These are phyloP conservation scores for Hypotaenidia philippensis DNA, from an alignment of 2,797 vertebrate genomes.

Conservation along the genomic window DNA sequence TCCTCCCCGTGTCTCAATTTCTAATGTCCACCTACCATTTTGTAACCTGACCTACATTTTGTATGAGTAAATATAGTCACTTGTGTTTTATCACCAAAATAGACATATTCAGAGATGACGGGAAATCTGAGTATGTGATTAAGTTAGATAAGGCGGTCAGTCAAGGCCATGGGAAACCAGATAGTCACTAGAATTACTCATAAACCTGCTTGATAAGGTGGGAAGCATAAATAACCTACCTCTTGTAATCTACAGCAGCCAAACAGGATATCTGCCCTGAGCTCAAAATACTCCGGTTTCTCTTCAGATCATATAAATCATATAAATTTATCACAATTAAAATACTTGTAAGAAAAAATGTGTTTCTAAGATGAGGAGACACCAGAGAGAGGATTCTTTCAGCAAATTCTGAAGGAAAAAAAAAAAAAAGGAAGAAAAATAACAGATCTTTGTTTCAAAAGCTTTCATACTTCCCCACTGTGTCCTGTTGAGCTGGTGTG, in stretches of 20 bases:
- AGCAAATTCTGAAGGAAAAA: not conserved
- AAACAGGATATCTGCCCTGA: not conserved
- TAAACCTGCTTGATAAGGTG: not conserved
- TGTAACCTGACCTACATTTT: conserved; percentile 31
- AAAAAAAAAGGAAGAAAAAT: not conserved
- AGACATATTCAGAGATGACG: conserved; percentile 15
- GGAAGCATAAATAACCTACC: not conserved
- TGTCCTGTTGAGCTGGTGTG: not conserved
- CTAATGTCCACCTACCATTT: not conserved
- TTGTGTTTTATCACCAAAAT: conserved; percentile 34
- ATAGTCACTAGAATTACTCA: not conserved
- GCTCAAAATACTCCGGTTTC: not conserved
- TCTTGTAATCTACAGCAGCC: not conserved
- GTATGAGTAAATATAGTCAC: conserved; percentile 35
- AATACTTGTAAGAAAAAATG: not conserved
- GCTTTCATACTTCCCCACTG: not conserved
- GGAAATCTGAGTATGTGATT: conserved; percentile 23
- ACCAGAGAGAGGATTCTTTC: not conserved
- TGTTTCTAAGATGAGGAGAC: not conserved
- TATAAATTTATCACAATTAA: not conserved
- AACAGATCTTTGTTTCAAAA: not conserved
- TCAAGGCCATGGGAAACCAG: conserved; percentile 2
- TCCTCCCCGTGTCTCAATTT: not conserved
- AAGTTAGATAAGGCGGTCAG: conserved; percentile 18
- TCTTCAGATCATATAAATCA: no score